Evolutionary conservation across 2,888 invertebrate species (phyloP).

Genomic region (Nomada flava): DNA sequence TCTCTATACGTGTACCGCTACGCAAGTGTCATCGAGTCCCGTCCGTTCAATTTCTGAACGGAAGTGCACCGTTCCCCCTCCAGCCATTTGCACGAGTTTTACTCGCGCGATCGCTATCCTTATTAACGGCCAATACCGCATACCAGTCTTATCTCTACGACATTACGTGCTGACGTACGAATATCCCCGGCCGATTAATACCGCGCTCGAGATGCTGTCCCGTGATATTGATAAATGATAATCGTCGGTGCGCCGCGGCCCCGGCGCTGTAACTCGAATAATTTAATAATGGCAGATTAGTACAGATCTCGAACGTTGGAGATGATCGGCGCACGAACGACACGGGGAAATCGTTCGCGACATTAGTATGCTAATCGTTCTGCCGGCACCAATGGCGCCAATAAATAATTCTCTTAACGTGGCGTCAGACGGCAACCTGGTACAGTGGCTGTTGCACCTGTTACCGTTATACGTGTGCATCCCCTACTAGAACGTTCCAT

Average conservation of each 20-base stretch:
- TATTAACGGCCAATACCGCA: slow-evolving; percentile 65
- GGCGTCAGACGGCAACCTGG: slow-evolving; percentile 48
- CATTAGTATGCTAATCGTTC: slow-evolving; percentile 76
- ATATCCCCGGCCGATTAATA: slow-evolving; percentile 46
- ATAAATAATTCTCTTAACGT: slow-evolving; percentile 76
- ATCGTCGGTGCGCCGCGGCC: slow-evolving; percentile 64
- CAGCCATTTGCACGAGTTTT: not conserved
- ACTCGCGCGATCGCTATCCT: slow-evolving; percentile 29
- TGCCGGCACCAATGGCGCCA: slow-evolving; percentile 68
- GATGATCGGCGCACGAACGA: slow-evolving; percentile 23
- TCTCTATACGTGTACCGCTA: slow-evolving; percentile 22
- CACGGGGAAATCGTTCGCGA: slow-evolving; percentile 43
- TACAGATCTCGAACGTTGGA: slow-evolving; percentile 15
- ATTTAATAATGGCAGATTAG: slow-evolving; percentile 80
- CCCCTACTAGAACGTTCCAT: slow-evolving; percentile 10
- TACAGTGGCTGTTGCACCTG: slow-evolving; percentile 14
- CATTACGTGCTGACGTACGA: slow-evolving; percentile 69
- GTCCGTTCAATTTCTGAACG: slow-evolving; percentile 41
- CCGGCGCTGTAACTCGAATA: slow-evolving; percentile 64
- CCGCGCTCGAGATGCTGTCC: slow-evolving; percentile 50
- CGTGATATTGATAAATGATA: slow-evolving; percentile 79
- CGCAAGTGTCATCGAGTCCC: slow-evolving; percentile 21
- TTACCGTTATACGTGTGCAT: slow-evolving; percentile 53
- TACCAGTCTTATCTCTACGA: slow-evolving; percentile 77
- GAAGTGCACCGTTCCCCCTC: slow-evolving; percentile 28